These are phyloP conservation scores for Pseudomyrmex gracilis DNA, from an alignment of 1,140 invertebrate genomes.

Conservation along the genomic window DNA sequence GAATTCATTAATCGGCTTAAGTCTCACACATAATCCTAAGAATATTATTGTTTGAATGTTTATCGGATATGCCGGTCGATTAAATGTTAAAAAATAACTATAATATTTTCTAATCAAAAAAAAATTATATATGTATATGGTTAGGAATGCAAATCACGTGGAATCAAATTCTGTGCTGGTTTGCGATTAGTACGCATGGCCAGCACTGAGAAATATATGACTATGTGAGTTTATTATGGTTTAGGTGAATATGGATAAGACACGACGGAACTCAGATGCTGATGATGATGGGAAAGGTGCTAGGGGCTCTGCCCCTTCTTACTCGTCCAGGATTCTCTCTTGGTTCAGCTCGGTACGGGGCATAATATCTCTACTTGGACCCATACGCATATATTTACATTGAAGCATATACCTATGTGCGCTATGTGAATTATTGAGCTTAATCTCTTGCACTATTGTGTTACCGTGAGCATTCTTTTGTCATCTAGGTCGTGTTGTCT, in stretches of 20 bases:
- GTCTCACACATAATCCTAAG: too few species aligned
- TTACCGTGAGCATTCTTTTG: constrained; percentile 47
- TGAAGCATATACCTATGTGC: constrained; percentile 61
- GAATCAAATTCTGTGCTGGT: constrained; percentile 45
- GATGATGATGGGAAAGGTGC: constrained; percentile 80
- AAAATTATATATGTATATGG: neutral
- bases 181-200: constrained; percentile 34
- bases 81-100: too few species aligned
- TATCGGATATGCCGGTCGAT: too few species aligned
- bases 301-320: constrained; percentile 81
- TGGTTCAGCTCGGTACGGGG: constrained; percentile 86
- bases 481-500: constrained; percentile 27
- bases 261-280: constrained; percentile 82
- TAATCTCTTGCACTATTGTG: constrained; percentile 60
- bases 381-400: constrained; percentile 79
- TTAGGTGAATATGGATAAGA: constrained; percentile 85
- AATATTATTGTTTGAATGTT: too few species aligned
- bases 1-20: too few species aligned
- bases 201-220: constrained; percentile 64
- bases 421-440: constrained; percentile 66
- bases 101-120: too few species aligned
- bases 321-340: constrained; percentile 84
- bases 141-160: constrained; percentile 9
- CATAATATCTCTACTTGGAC: constrained; percentile 84
- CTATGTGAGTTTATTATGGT: constrained; percentile 83